Percentiles rank a stretch among this genome's conserved stretches.
phyloP scores from a whole-genome alignment of 2,797 vertebrate genomes.

The Coluber constrictor region DNA sequence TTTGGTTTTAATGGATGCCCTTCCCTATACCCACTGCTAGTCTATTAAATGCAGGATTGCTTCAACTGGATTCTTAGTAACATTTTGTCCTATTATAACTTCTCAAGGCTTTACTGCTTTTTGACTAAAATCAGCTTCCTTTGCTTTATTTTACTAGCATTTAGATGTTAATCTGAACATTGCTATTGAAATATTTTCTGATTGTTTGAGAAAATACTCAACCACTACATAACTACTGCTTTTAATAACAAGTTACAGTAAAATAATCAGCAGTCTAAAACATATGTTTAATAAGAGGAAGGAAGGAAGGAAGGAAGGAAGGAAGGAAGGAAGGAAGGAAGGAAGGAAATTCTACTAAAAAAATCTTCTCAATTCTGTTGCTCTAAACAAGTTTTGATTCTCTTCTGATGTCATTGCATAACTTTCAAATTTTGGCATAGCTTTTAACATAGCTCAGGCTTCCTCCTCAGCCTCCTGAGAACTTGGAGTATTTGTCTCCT shows the following conservation, averaged over 20 bases:
- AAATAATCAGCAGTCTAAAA: background rate
- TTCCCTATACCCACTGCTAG: background rate
- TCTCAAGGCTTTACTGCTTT: background rate
- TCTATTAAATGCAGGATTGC: background rate
- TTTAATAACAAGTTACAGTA: background rate
- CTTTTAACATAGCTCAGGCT: slow-evolving; percentile 23
- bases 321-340: background rate
- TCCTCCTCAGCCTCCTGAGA: slow-evolving; percentile 40
- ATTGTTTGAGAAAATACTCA: background rate
- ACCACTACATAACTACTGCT: background rate
- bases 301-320: too few relatives aligned
- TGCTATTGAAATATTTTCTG: background rate
- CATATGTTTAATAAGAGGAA: background rate
- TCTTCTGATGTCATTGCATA: slow-evolving; percentile 6
- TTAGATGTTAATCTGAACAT: background rate
- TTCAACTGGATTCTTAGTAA: background rate
- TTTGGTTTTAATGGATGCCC: background rate
- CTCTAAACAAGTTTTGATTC: background rate
- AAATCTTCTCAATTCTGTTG: background rate
- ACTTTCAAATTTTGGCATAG: slow-evolving; percentile 26
- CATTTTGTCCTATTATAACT: background rate
- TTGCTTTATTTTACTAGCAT: background rate
- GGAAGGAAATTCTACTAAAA: background rate
- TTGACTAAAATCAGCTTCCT: background rate
- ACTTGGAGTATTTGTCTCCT: slow-evolving; percentile 57